Conservation (phyloP, 2,113 vertebrate genomes). For the Hypomesus transpacificus region DNA sequence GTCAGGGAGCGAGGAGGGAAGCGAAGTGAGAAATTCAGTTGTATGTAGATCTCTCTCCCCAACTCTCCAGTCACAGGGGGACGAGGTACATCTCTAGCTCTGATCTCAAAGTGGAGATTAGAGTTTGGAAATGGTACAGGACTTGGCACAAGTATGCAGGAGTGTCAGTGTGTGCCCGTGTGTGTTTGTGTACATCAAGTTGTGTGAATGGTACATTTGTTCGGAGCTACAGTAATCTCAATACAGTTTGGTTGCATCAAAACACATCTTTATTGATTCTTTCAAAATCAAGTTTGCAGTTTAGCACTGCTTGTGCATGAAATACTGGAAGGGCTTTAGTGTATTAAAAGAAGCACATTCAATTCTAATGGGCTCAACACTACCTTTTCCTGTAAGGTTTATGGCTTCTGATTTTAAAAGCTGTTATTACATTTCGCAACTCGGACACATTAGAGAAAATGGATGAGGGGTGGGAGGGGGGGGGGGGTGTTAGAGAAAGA, state of each 20-base stretch:
- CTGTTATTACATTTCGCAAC: slow-evolving; percentile 62
- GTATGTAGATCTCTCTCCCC: slow-evolving; percentile 56
- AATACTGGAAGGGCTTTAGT: slow-evolving; percentile 58
- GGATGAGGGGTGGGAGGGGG: slow-evolving; percentile 9
- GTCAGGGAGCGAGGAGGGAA: slow-evolving; percentile 45
- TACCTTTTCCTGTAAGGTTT: slow-evolving; percentile 52
- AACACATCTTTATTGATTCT: slow-evolving; percentile 63
- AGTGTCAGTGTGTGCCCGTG: slow-evolving; percentile 20
- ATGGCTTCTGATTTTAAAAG: slow-evolving; percentile 51
- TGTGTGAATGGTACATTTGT: too few relatives aligned
- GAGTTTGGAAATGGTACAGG: background rate
- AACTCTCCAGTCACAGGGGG: slow-evolving; percentile 48
- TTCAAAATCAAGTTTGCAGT: slow-evolving; percentile 61
- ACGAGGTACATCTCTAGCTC: slow-evolving; percentile 44
- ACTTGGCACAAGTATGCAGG: background rate
- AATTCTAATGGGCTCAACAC: slow-evolving; percentile 63
- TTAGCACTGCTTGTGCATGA: slow-evolving; percentile 50
- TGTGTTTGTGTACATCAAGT: too few relatives aligned
- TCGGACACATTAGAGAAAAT: slow-evolving; percentile 43
- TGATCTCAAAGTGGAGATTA: slow-evolving; percentile 54
- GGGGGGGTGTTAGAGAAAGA: background rate
- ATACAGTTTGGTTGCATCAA: slow-evolving; percentile 27
- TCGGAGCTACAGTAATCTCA: too few relatives aligned
- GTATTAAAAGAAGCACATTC: slow-evolving; percentile 66
- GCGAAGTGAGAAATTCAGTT: slow-evolving; percentile 40